phyloP scores from a whole-genome alignment of 1,140 invertebrate species.

The Caerostris darwini region DNA sequence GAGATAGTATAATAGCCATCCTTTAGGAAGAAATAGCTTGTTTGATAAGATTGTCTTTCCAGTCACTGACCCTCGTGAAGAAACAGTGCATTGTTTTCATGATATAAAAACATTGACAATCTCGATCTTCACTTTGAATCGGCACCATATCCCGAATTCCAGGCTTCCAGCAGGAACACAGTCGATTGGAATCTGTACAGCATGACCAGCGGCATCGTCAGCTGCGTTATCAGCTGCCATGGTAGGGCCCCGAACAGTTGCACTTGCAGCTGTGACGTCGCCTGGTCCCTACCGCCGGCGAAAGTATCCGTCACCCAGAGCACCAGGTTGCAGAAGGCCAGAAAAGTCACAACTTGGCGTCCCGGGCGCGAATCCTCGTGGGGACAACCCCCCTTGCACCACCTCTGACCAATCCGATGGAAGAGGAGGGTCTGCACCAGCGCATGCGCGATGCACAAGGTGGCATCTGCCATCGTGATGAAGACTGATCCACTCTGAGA shows the following conservation, averaged over 20 bases:
- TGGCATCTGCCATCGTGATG: conserved; percentile 83
- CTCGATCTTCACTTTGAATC: neutral
- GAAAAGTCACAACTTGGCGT: conserved; percentile 86
- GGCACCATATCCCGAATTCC: conserved; percentile 85
- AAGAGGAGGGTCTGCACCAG: conserved; percentile 79
- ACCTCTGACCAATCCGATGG: conserved; percentile 70
- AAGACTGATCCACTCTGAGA: conserved; percentile 71
- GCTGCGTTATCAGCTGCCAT: conserved; percentile 87
- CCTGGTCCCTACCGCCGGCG: conserved; percentile 86
- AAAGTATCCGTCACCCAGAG: conserved; percentile 88
- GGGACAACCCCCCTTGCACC: conserved; percentile 54
- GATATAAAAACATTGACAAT: too few species aligned
- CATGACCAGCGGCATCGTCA: conserved; percentile 86
- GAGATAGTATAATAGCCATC: too few species aligned
- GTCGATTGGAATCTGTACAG: conserved; percentile 89
- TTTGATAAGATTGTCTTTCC: too few species aligned
- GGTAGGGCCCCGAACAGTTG: conserved; percentile 86
- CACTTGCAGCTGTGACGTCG: conserved; percentile 85
- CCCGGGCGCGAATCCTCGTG: conserved; percentile 84
- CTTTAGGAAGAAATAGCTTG: too few species aligned
- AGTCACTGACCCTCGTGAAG: too few species aligned
- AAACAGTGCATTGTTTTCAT: too few species aligned
- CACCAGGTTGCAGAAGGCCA: conserved; percentile 87
- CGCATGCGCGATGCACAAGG: conserved; percentile 84
- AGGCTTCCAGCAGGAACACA: conserved; percentile 87